Evolutionary conservation across 2,797 vertebrate genomes (phyloP).

Genomic region (Dendrocincla tyrannina): DNA sequence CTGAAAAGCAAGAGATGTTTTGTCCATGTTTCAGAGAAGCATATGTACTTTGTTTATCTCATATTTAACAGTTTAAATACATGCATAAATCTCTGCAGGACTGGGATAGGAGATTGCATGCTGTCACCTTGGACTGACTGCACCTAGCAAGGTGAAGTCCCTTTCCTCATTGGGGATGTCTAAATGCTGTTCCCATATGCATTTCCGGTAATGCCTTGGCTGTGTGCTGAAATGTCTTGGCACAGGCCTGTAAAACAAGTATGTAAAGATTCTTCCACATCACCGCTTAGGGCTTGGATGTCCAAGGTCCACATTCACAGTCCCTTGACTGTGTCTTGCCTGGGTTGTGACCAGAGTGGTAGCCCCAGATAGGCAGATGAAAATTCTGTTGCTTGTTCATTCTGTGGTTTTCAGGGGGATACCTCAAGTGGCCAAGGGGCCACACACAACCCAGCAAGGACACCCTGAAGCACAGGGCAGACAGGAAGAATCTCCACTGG

Average conservation of each 20-base stretch:
- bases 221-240: not conserved
- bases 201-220: not conserved
- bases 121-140: fast-evolving
- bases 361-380: not conserved
- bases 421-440: fast-evolving
- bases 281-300: not conserved
- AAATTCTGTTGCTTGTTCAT: not conserved
- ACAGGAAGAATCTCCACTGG: not conserved
- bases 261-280: not conserved
- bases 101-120: not conserved
- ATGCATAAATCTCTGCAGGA: not conserved
- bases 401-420: not conserved
- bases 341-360: not conserved
- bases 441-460: not conserved
- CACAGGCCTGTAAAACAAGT: not conserved
- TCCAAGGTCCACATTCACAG: not conserved
- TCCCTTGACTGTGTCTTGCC: not conserved
- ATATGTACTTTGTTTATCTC: not conserved
- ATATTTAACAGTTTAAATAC: not conserved
- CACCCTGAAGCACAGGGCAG: not conserved
- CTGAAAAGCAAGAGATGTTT: not conserved
- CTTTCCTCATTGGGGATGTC: not conserved
- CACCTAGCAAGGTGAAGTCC: not conserved
- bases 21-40: not conserved
- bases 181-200: not conserved